Conservation (phyloP, 1,140 invertebrate species). For the Pectinophora gossypiella region DNA sequence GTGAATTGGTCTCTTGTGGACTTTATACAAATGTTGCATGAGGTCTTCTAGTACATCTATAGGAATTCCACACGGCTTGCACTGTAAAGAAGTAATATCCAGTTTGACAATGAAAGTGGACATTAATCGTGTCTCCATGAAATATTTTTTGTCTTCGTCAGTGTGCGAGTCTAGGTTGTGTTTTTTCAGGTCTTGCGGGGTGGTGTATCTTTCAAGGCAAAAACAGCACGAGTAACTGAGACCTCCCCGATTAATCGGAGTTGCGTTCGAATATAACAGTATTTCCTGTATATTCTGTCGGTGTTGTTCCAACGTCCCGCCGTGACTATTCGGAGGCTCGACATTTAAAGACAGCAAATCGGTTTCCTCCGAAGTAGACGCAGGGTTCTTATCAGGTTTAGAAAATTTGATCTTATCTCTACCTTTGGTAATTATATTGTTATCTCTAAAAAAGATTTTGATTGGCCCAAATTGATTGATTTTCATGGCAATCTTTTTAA, state of each 20-base stretch:
- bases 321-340: too few species aligned
- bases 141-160: background rate
- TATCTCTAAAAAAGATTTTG: too few species aligned
- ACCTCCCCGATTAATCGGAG: conserved; percentile 26
- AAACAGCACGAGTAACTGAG: conserved; percentile 36
- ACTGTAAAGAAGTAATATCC: conserved; percentile 27
- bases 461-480: too few species aligned
- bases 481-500: too few species aligned
- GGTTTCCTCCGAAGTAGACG: too few species aligned
- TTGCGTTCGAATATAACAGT: conserved; percentile 36
- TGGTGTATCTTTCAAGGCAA: conserved; percentile 26
- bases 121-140: background rate
- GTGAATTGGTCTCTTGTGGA: conserved; percentile 31
- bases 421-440: too few species aligned
- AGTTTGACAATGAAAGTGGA: conserved; percentile 16
- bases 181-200: conserved; percentile 32
- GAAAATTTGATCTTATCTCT: too few species aligned
- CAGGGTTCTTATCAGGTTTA: too few species aligned
- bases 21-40: conserved; percentile 32
- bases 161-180: conserved; percentile 35
- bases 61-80: conserved; percentile 17
- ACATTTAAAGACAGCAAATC: too few species aligned
- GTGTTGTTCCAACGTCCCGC: conserved; percentile 31
- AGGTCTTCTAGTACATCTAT: conserved; percentile 20
- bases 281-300: conserved; percentile 20